Evolutionary conservation across 2,113 vertebrate genomes (phyloP), one percentile per base, ranked within the genome.

Genomic region (Aptenodytes patagonicus): DNA sequence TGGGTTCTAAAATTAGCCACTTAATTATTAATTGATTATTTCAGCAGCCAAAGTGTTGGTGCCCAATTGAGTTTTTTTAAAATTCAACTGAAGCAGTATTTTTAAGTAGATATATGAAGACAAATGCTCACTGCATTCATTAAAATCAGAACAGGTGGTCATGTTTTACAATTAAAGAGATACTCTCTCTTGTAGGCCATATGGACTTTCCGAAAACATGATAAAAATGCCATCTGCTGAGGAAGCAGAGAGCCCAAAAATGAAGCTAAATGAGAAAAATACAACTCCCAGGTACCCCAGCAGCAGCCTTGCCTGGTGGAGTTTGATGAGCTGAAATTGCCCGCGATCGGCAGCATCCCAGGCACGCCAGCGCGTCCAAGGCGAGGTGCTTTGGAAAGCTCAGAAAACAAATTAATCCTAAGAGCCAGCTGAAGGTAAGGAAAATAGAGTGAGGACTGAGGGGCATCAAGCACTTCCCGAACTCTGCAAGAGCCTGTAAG

Each of bases 1-100:
- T 42, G 88, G 72, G 32, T 65, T 87, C 95, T 97, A 97, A 97
- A 98, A 97, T 97, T 95, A 97, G 94, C 77, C 65, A 96, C 81
- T 97, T 97, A 96, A 97, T 97, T 95, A 97, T 90, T 97, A 98
- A 97, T 96, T 96, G 95, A 97, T 97, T 98, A 96, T 95, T 97
- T 93, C 64, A 72, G 88, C 95, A 96, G 72, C 78, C 8, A 1
- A 76, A 78, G 47, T 62, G 65, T 72, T 94, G 61, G 21, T 73
- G 54, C 89, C 71, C 70, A 69, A 64, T 26, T 65, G 70, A 95
- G 60, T 12, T 1, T 75, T 78, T 54, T 68, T 73, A 40, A 1
- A 58, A 96, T 95, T 83, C 85, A 90, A 94, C 58, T 46, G 60
- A 93, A 91, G 61, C 71, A 89, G 80, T 95, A 95, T 93, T 97